Base-by-base conservation (phyloP, 2,888 invertebrate species). In the Drosophila pegasa region DNA sequence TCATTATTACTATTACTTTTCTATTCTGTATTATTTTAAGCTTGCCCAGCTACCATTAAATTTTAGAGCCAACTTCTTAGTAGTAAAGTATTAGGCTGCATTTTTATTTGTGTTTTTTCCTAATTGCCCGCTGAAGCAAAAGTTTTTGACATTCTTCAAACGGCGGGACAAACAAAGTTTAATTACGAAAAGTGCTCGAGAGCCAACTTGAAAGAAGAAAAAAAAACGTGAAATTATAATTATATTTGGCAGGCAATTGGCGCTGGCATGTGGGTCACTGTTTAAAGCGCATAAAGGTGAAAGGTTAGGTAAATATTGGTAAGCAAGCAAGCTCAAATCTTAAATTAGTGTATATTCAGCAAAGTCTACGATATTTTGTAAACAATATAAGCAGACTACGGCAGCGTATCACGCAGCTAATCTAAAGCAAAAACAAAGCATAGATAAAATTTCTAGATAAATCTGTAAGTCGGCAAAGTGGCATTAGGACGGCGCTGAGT, bases 391-490 rank as follows among this genome's bases (percentile, higher is more conserved):
- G 12, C 45, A 29, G 45, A 29, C 29, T 27, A 10, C 2, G 2
- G 12, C 45, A 16, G 27, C 16, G 6, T 45, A 45, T 45, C 25
- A 10, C 2, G 3, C 2, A 27, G 27, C 16, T 16, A 45, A 29
- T 45, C 16, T 16, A 7, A 3, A 18, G 18, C 12, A 3, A 10
- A 27, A 22, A 5, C 5, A 25, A 25, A 25, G 25, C 3, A 16
- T 16, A 16, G 12, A 45, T 27, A 16, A 16, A 10, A 45, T 31
- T 47, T 12, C 25, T 14, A 29, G 10, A 10, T 3, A 52, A 25
- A 14, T 16, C 33, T 14, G 10, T n/a, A 61, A 61, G 56, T 63
- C 35, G 35, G 18, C 35, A 27, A 62, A 76, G 40, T 57, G 56
- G 33, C 33, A 16, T 33, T 8, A 37, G 38, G 14, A 31, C 10